Evolutionary conservation across 1,140 invertebrate genomes (phyloP), one percentile per base, ranked within the genome.

Genomic region (Prorops nasuta): DNA sequence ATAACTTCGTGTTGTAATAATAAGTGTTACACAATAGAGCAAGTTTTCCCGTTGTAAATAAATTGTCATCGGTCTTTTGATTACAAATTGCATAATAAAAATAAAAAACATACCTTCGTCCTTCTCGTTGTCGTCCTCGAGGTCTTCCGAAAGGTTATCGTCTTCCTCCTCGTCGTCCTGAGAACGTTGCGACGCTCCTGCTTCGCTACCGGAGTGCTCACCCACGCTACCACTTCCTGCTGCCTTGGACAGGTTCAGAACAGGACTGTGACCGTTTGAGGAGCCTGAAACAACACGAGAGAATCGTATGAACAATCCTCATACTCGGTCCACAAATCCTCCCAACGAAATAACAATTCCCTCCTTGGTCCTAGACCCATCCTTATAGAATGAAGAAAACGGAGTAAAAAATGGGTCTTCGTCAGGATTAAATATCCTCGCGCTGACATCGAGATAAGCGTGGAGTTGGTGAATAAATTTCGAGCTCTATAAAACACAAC

Each of bases 31-130:
- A n/a, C n/a, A n/a, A n/a, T n/a, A n/a, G n/a, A n/a, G n/a, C n/a
- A n/a, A n/a, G n/a, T n/a, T n/a, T n/a, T n/a, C n/a, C n/a, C n/a
- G n/a, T n/a, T n/a, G n/a, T n/a, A n/a, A n/a, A n/a, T n/a, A n/a
- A n/a, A n/a, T n/a, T n/a, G n/a, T n/a, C n/a, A n/a, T n/a, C n/a
- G n/a, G n/a, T n/a, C n/a, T n/a, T n/a, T n/a, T n/a, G n/a, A n/a
- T n/a, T n/a, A n/a, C n/a, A n/a, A n/a, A n/a, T n/a, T n/a, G n/a
- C n/a, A n/a, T n/a, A n/a, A n/a, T n/a, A n/a, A n/a, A n/a, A n/a
- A n/a, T n/a, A n/a, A n/a, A n/a, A n/a, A n/a, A n/a, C n/a, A n/a
- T 72, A 90, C 89, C 89, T 79, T 91, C 89, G 72, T 92, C 89
- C 74, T 92, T 91, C 59, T 89, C 89, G 69, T 90, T 87, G 49